Evolutionary conservation across 2,113 vertebrate species (phyloP), one percentile per base, ranked within the genome.

Genomic region (Eonycteris spelaea): DNA sequence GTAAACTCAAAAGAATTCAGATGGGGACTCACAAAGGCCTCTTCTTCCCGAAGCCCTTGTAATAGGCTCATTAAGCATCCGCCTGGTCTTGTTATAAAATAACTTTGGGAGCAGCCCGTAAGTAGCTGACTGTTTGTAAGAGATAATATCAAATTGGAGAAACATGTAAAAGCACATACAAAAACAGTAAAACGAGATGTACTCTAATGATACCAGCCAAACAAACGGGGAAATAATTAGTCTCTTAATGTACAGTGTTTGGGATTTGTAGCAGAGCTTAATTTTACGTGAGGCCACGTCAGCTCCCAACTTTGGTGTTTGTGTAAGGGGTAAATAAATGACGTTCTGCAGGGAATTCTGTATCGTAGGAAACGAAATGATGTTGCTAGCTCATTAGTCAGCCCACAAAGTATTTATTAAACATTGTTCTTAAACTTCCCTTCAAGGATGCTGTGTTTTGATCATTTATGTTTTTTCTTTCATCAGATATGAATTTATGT

Each of bases 121-220:
- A 94, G 96, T 89, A 97, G 96, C 78, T 94, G 74, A 38, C 82
- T 97, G 91, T 96, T 92, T 96, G 96, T 88, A 90, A 92, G 90
- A 97, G 97, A 97, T 97, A 92, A 90, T 92, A 98, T 96, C 96
- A 94, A 91, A 92, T 80, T 80, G 92, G 94, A 88, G 96, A 95
- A 96, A 96, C 95, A 97, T 86, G 92, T 92, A 92, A 95, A 96
- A 95, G 85, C 90, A 90, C 87, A 95, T 59, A 94, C 85, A 83
- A 95, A 97, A 93, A 70, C 87, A 95, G 87, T 87, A 92, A 91
- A 86, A 80, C 59, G 86, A 97, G 95, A 90, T 96, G 92, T 43
- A 3, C 40, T 68, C 45, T 85, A 95, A 86, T 95, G 95, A 97
- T 97, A 95, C 19, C 75, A 68, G 59, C 40, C 85, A 73, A 53